Base-by-base conservation (phyloP, 1,140 invertebrate genomes). In the Tetragonula clypearis region DNA sequence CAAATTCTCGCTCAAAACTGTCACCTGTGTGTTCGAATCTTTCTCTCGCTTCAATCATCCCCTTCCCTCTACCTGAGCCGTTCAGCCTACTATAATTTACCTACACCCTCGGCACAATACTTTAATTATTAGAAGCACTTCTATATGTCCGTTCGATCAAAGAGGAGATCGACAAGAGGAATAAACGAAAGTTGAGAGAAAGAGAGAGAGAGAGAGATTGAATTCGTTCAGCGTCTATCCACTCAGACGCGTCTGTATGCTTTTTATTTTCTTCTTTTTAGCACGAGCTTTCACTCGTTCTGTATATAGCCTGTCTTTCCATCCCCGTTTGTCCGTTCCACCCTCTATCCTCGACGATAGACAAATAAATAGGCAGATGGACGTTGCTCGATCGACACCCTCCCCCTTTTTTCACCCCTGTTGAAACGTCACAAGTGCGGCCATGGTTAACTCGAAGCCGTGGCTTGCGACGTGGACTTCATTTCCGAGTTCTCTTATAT, bases 331-430 rank as follows among this genome's bases (percentile, higher is more conserved):
- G 58, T 73, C 35, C 35, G 23, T 26, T 53, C 19, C n/a, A 56
- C 76, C 26, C 26, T 65, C 56, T 23, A 49, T 79, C 21, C 6
- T 56, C 41, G 15, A 15, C 30, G 60, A 81, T 72, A 68, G 78
- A 68, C 71, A 58, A 74, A 85, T 74, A 81, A 68, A 85, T 75
- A 85, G 68, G n/a, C 17, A 69, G 62, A 49, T 55, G 73, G 55
- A 72, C 71, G 76, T 56, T 66, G 75, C 53, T 76, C 76, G 56
- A 79, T 84, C 86, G 41, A 71, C 84, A 62, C 76, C 71, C 55
- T 58, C 69, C 15, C 26, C 9, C 19, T 2, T 55, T 9, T 21
- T 21, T 26, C 58, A 30, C 23, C 60, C 11, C 60, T 62, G 23
- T 62, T 62, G 14, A 62, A 62, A 62, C 60, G 23, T n/a, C 3